A percentile compares a stretch with the other conserved stretches of the same genome.
Evolutionary conservation across 2,888 invertebrate species (phyloP).

Genomic region (Zeuzera pyrina): DNA sequence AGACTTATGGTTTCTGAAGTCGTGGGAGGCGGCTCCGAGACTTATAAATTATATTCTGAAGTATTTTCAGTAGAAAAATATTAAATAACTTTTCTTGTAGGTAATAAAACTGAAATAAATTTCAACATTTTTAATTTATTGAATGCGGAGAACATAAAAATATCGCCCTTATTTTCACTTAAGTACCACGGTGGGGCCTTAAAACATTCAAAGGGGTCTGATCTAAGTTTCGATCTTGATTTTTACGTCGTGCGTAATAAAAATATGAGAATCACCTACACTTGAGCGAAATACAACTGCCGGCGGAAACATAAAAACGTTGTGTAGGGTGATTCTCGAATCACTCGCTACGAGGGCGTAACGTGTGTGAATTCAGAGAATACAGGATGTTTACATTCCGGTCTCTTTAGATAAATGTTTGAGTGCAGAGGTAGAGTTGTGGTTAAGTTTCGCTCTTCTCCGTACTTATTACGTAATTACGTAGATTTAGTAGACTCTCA

Average conservation of each 20-base stretch:
- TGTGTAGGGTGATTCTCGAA: constrained; percentile 27
- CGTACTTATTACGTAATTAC: constrained; percentile 15
- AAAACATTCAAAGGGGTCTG: constrained; percentile 29
- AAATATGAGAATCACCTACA: constrained; percentile 53
- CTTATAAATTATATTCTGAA: too few species aligned
- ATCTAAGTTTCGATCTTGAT: constrained; percentile 41
- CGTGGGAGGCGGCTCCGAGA: too few species aligned
- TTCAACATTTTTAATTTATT: not conserved
- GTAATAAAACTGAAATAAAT: too few species aligned
- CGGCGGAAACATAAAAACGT: constrained; percentile 55
- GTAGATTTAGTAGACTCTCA: constrained; percentile 16
- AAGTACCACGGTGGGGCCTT: constrained; percentile 29
- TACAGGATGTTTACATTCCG: constrained; percentile 48
- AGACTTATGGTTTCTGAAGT: too few species aligned
- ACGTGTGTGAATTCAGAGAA: not conserved
- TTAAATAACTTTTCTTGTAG: too few species aligned
- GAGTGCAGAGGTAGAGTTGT: constrained; percentile 24
- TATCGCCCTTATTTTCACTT: constrained; percentile 8
- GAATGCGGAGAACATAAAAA: not conserved
- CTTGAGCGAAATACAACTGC: constrained; percentile 55
- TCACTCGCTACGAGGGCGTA: constrained; percentile 17
- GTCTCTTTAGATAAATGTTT: constrained; percentile 38
- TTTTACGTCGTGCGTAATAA: constrained; percentile 53
- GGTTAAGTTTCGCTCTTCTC: constrained; percentile 26
- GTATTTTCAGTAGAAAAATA: too few species aligned